These are phyloP conservation scores for Rhodeus uyekii DNA, from an alignment of 2,797 vertebrate genomes.

Conservation along the genomic window DNA sequence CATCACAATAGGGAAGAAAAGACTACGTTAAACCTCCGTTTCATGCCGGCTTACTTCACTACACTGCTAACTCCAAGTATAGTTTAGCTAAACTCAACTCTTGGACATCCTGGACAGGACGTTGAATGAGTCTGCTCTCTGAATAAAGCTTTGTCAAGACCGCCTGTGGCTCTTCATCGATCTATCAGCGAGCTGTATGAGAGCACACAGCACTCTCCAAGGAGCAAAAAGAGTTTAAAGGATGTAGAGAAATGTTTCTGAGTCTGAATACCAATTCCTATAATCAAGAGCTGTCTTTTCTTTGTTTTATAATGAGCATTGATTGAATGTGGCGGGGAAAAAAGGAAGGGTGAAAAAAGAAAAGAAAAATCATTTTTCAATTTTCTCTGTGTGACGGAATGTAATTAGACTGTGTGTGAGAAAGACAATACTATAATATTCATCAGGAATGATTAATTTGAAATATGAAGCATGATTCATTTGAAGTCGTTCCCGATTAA, in stretches of 20 bases:
- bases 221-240: constrained; percentile 28
- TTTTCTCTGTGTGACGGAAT: constrained; percentile 44
- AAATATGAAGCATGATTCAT: constrained; percentile 44
- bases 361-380: constrained; percentile 53
- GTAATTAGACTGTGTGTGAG: constrained; percentile 50
- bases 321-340: constrained; percentile 36
- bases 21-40: not conserved
- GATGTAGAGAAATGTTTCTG: constrained; percentile 43
- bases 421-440: constrained; percentile 53
- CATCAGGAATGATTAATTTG: constrained; percentile 43
- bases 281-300: constrained; percentile 47
- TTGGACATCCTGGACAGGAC: constrained; percentile 8
- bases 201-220: constrained; percentile 33
- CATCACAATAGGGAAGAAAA: not conserved
- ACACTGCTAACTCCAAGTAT: not conserved
- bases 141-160: constrained; percentile 36
- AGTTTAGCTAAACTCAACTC: constrained; percentile 15
- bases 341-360: constrained; percentile 29
- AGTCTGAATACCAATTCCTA: constrained; percentile 52
- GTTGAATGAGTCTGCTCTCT: constrained; percentile 5
- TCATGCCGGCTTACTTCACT: not conserved
- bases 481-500: constrained; percentile 41
- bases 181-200: constrained; percentile 31
- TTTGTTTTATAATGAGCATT: constrained; percentile 54
- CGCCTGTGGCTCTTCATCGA: constrained; percentile 40